Conservation (phyloP, 2,888 invertebrate species). For the Eumerus sabulonum region DNA sequence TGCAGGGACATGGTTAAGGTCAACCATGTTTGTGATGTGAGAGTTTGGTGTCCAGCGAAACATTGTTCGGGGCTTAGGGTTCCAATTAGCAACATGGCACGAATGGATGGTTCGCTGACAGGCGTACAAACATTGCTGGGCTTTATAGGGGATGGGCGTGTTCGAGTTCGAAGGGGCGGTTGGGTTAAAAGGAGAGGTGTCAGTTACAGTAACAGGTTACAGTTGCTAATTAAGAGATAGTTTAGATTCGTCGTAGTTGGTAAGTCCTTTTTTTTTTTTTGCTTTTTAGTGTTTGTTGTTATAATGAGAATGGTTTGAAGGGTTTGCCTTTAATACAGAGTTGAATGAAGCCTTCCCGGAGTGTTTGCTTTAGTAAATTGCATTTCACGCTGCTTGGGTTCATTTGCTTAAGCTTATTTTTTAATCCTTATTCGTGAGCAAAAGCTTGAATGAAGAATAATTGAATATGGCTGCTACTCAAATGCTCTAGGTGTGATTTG, state of each 20-base stretch:
- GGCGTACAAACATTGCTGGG: conserved; percentile 18
- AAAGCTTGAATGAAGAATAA: too few relatives aligned
- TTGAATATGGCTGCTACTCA: too few relatives aligned
- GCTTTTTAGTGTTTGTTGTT: not conserved
- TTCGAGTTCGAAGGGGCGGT: conserved; percentile 7
- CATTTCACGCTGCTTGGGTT: too few relatives aligned
- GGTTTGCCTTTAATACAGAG: not conserved
- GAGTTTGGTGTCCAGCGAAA: conserved; percentile 34
- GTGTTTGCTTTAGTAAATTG: too few relatives aligned
- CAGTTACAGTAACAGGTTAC: too few relatives aligned
- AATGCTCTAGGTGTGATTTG: too few relatives aligned
- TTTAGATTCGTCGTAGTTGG: conserved; percentile 18
- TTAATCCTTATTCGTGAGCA: too few relatives aligned
- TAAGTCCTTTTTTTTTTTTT: conserved; percentile 10
- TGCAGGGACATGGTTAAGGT: conserved; percentile 19
- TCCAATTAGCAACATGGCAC: conserved; percentile 40
- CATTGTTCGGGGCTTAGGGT: conserved; percentile 28
- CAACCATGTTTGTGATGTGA: conserved; percentile 42
- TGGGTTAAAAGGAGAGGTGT: conserved; percentile 5
- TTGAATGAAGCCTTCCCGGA: too few relatives aligned
- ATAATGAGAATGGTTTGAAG: conserved; percentile 6
- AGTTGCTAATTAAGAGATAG: conserved; percentile 56
- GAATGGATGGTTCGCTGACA: conserved; percentile 38
- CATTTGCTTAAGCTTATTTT: too few relatives aligned
- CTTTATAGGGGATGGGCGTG: not conserved